phyloP scores from a whole-genome alignment of 2,113 vertebrate genomes.

The Stigmatopora argus region DNA sequence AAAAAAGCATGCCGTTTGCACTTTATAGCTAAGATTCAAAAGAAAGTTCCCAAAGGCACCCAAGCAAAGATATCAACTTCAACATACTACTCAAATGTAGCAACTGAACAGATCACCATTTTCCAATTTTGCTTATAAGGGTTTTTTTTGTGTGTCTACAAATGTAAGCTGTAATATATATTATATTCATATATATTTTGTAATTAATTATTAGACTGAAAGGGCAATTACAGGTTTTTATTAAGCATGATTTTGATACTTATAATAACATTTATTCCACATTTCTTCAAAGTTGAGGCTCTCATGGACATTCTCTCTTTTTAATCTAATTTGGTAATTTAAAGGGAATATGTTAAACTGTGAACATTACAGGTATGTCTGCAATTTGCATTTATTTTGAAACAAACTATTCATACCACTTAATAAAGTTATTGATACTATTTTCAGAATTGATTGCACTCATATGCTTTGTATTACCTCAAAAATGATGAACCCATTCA shows the following conservation, averaged over 20 bases:
- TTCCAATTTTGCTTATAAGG: slow-evolving; percentile 47
- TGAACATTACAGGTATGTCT: slow-evolving; percentile 88
- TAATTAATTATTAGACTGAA: slow-evolving; percentile 77
- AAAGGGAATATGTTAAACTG: slow-evolving; percentile 90
- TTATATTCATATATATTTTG: slow-evolving; percentile 22
- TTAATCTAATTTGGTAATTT: slow-evolving; percentile 79
- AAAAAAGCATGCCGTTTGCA: slow-evolving; percentile 58
- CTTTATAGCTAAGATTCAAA: slow-evolving; percentile 55
- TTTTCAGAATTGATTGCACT: slow-evolving; percentile 31
- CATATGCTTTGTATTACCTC: neutral
- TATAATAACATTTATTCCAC: slow-evolving; percentile 68
- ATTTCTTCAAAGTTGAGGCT: slow-evolving; percentile 83
- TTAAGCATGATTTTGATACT: slow-evolving; percentile 76
- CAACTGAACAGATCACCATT: slow-evolving; percentile 45
- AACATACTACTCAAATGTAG: slow-evolving; percentile 45
- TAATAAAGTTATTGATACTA: slow-evolving; percentile 81
- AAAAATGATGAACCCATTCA: neutral
- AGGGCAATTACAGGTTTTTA: slow-evolving; percentile 83
- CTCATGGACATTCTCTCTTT: slow-evolving; percentile 74
- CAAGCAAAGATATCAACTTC: slow-evolving; percentile 20
- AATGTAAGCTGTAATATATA: slow-evolving; percentile 65
- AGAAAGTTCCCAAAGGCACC: slow-evolving; percentile 46
- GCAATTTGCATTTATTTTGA: slow-evolving; percentile 78
- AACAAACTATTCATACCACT: slow-evolving; percentile 68
- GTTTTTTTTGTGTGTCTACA: slow-evolving; percentile 56